phyloP scores from a whole-genome alignment of 2,797 vertebrate species.

The Enteromius treurensis region DNA sequence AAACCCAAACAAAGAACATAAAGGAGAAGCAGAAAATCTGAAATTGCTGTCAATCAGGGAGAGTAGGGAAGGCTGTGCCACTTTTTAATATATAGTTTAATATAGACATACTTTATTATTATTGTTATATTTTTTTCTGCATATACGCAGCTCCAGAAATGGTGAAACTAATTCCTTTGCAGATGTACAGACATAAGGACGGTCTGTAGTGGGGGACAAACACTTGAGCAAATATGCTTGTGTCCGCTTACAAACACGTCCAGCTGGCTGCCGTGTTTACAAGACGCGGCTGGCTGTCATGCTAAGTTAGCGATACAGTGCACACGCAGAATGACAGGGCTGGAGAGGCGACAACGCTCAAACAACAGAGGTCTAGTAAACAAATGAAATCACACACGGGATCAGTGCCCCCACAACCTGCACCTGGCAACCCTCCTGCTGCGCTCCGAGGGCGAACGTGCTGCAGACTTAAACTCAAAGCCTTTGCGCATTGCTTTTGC shows the following conservation, averaged over 20 bases:
- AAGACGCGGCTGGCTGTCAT: slow-evolving; percentile 5
- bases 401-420: slow-evolving; percentile 2
- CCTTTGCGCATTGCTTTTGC: not conserved
- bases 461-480: not conserved
- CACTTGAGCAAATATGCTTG: slow-evolving; percentile 17
- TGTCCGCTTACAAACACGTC: not conserved
- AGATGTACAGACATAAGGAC: slow-evolving; percentile 4
- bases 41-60: too few species aligned
- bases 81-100: not conserved
- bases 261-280: slow-evolving; percentile 42
- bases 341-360: slow-evolving; percentile 8
- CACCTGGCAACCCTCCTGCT: slow-evolving; percentile 31
- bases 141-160: not conserved
- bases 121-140: not conserved
- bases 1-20: too few species aligned
- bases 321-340: slow-evolving; percentile 20
- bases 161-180: not conserved
- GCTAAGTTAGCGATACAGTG: slow-evolving; percentile 10
- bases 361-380: slow-evolving; percentile 35
- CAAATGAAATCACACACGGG: slow-evolving; percentile 41
- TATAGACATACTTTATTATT: not conserved
- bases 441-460: not conserved
- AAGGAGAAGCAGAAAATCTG: too few species aligned
- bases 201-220: not conserved
- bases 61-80: not conserved